phyloP scores from a whole-genome alignment of 2,797 vertebrate species.

The Huso huso region DNA sequence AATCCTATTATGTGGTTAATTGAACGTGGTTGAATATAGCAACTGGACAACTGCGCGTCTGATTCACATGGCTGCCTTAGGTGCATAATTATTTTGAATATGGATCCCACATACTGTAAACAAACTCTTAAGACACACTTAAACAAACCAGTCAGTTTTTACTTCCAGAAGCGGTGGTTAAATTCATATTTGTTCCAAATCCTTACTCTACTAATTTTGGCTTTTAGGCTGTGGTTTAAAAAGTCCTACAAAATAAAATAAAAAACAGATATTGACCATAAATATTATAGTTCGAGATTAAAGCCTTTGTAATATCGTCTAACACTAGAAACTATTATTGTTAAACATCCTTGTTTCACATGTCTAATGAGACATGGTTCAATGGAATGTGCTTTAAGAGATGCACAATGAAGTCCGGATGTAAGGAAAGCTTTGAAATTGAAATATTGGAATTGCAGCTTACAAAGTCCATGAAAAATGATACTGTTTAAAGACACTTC shows the following conservation, averaged over 20 bases:
- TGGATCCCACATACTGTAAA: too few relatives aligned
- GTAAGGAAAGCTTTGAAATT: conserved; percentile 77
- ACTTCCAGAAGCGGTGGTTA: conserved; percentile 5
- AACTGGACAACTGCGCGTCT: too few relatives aligned
- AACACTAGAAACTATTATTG: too few relatives aligned
- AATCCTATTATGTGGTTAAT: too few relatives aligned
- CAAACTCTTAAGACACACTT: too few relatives aligned
- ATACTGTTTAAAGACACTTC: conserved; percentile 71
- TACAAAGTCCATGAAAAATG: conserved; percentile 88
- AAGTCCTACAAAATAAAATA: not conserved
- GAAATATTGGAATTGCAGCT: conserved; percentile 78
- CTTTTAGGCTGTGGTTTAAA: conserved; percentile 6
- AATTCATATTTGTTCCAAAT: not conserved
- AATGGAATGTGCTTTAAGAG: conserved; percentile 65
- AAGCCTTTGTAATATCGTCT: not conserved
- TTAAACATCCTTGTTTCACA: too few relatives aligned
- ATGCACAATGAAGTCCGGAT: conserved; percentile 64
- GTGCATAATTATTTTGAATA: too few relatives aligned
- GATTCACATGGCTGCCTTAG: too few relatives aligned
- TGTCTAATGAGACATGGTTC: conserved; percentile 38
- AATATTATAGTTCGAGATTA: not conserved
- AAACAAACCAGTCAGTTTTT: too few relatives aligned
- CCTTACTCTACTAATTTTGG: not conserved
- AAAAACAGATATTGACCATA: conserved; percentile 8
- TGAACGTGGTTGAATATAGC: too few relatives aligned